Conservation (phyloP, 2,888 invertebrate species). For the Drosophila hawaiiensis region DNA sequence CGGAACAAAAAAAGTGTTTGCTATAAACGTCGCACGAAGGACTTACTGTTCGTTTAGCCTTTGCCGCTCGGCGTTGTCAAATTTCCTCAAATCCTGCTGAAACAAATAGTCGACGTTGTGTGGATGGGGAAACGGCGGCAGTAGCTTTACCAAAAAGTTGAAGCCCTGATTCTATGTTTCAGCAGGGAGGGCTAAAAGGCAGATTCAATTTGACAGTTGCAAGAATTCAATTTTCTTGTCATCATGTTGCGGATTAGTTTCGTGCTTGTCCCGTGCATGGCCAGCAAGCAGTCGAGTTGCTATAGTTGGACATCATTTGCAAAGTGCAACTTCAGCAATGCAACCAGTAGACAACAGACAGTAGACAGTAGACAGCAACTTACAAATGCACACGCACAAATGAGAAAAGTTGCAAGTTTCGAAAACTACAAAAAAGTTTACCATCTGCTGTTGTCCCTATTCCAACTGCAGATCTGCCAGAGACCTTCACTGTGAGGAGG, state of each 20-base stretch:
- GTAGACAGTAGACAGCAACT: constrained; percentile 48
- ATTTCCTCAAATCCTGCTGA: constrained; percentile 37
- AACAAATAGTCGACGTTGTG: constrained; percentile 31
- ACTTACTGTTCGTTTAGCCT: constrained; percentile 45
- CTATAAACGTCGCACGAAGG: constrained; percentile 19
- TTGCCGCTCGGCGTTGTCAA: constrained; percentile 52
- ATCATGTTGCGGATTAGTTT: constrained; percentile 82
- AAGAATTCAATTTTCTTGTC: constrained; percentile 81
- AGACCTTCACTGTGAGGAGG: constrained; percentile 9
- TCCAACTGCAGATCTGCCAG: constrained; percentile 30
- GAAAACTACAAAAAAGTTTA: constrained; percentile 66
- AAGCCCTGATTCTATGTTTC: constrained; percentile 57
- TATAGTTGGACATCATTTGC: constrained; percentile 67
- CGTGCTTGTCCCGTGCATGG: constrained; percentile 50
- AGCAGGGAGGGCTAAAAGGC: constrained; percentile 36
- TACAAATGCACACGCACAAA: constrained; percentile 74
- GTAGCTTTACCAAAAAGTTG: constrained; percentile 51
- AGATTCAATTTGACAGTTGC: constrained; percentile 82
- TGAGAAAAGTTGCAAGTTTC: constrained; percentile 77
- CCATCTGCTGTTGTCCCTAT: constrained; percentile 42
- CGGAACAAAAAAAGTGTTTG: constrained; percentile 37
- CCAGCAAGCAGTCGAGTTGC: constrained; percentile 6
- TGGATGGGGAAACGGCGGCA: not conserved
- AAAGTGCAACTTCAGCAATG: constrained; percentile 48
- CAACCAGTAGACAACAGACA: constrained; percentile 20